These are phyloP conservation scores for Agapostemon virescens DNA, from an alignment of 2,888 invertebrate genomes.

Conservation along the genomic window DNA sequence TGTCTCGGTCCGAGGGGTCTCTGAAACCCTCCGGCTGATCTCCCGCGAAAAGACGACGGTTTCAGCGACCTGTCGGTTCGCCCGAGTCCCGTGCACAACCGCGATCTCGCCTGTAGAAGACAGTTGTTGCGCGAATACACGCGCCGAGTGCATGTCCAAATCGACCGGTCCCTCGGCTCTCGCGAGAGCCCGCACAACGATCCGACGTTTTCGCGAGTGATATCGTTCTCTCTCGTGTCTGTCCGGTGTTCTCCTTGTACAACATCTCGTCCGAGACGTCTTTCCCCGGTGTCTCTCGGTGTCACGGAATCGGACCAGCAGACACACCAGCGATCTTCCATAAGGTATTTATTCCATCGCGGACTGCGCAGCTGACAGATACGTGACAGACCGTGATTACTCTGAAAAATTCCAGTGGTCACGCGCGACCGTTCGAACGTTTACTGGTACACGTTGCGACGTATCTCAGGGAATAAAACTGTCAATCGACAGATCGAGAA, in stretches of 20 bases:
- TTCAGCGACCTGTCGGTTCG: slow-evolving; percentile 32
- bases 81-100: neutral
- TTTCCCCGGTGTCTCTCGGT: no score
- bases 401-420: neutral
- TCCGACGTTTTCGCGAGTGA: slow-evolving; percentile 36
- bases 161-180: slow-evolving; percentile 65
- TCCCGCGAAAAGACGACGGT: slow-evolving; percentile 38
- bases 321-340: neutral
- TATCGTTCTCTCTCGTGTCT: slow-evolving; percentile 23
- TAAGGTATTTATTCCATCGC: slow-evolving; percentile 2
- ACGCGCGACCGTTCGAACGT: neutral
- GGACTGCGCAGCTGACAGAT: neutral
- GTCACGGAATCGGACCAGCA: neutral
- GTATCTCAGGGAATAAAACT: neutral
- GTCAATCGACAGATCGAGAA: neutral
- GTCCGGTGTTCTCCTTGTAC: slow-evolving; percentile 13
- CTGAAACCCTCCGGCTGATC: slow-evolving; percentile 31
- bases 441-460: neutral
- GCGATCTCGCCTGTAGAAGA: slow-evolving; percentile 15
- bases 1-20: slow-evolving; percentile 35
- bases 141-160: slow-evolving; percentile 46
- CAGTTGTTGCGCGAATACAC: slow-evolving; percentile 41
- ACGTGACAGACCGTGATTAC: neutral
- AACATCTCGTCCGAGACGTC: slow-evolving; percentile 20
- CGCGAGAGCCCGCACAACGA: slow-evolving; percentile 9